Evolutionary conservation across 2,113 vertebrate species (phyloP).

Genomic region (Macrotis lagotis): DNA sequence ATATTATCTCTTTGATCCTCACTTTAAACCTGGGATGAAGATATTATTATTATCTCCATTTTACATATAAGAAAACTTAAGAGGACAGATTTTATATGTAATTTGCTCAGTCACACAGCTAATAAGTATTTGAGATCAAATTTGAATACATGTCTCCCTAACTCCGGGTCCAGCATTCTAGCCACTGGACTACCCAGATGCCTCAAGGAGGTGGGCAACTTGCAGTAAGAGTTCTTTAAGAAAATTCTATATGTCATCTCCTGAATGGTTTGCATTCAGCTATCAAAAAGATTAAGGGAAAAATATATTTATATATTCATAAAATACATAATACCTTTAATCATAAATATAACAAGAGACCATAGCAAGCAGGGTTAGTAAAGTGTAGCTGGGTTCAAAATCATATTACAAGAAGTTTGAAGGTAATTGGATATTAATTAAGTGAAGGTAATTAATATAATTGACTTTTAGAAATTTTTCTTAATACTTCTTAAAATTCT

Average conservation of each 20-base stretch:
- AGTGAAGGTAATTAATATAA: neutral
- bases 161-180: neutral
- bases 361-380: neutral
- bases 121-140: neutral
- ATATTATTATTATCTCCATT: neutral
- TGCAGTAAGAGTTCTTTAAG: neutral
- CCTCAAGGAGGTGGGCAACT: neutral
- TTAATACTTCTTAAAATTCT: neutral
- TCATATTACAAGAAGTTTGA: neutral
- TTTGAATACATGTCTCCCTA: neutral
- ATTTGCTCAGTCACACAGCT: neutral
- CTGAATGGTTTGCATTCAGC: neutral
- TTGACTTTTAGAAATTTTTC: neutral
- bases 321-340: too few species aligned
- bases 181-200: neutral
- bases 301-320: too few species aligned
- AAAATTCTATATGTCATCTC: neutral
- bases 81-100: neutral
- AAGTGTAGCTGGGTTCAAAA: neutral
- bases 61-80: neutral
- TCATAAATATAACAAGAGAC: too few species aligned
- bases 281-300: neutral
- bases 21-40: neutral
- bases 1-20: neutral
- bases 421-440: too few species aligned